Evolutionary conservation across 2,113 vertebrate species (phyloP), one percentile per base, ranked within the genome.

Genomic region (Thinocorus orbignyianus): DNA sequence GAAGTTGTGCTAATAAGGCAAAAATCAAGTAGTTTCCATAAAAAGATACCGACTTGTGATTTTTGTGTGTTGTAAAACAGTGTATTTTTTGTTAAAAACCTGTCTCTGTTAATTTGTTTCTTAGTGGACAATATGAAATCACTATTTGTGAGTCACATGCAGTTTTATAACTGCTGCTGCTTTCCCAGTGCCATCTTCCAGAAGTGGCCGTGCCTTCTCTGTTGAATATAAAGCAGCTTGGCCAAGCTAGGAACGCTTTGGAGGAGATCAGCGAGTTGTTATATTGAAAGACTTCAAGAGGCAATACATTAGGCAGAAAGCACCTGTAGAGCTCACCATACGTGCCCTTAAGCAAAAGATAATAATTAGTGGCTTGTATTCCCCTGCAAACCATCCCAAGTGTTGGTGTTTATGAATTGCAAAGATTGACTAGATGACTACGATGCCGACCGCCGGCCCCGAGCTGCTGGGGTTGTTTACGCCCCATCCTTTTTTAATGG

Each of bases 301-400:
- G 95, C 96, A 95, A 86, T 96, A 88, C 77, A 93, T 97, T 96
- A 95, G 94, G 94, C 92, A 84, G 72, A 95, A 95, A 92, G 76
- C 92, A 98, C 98, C 97, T 98, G 97, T 97, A 95, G 98, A 97
- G 98, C 98, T 93, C 96, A 92, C 97, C 86, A 61, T 93, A 94
- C 95, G 95, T 98, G 97, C 98, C 98, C 97, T 98, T 95, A 71
- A 98, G 98, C 97, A 95, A 97, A 95, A 97, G 94, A 93, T 95
- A 91, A 95, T 98, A 98, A 98, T 98, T 98, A 98, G 97, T 93
- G 94, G 93, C 93, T 96, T 61, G 42, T 95, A 96, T 97, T 98
- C 96, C 96, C 83, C 80, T 92, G 97, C 96, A 97, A 95, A 97
- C 92, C 86, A 88, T 81, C 74, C 95, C 80, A 62, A 95, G 91